Percentiles rank a stretch among this genome's conserved stretches.
phyloP scores from a whole-genome alignment of 2,888 invertebrate genomes.

The Poecilus cupreus region DNA sequence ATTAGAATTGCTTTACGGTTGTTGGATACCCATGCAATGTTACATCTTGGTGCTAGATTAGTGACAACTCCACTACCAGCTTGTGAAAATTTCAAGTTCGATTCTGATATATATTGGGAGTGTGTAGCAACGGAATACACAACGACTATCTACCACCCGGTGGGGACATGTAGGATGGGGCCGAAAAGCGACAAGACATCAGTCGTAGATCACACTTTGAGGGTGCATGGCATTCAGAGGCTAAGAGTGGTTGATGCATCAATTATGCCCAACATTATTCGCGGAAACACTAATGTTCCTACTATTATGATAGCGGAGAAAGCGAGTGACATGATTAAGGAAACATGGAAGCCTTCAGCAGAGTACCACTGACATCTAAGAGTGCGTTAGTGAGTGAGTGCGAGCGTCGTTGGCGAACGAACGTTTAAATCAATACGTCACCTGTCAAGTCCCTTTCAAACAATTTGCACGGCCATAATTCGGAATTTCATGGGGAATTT shows the following conservation, averaged over 20 bases:
- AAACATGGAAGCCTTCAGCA: slow-evolving; percentile 10
- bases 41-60: slow-evolving; percentile 75
- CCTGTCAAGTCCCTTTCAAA: slow-evolving; percentile 39
- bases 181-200: slow-evolving; percentile 77
- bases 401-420: not conserved
- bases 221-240: slow-evolving; percentile 78
- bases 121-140: slow-evolving; percentile 81
- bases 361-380: not conserved
- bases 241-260: slow-evolving; percentile 82
- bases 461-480: slow-evolving; percentile 47
- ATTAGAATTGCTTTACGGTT: slow-evolving; percentile 77
- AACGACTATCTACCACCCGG: slow-evolving; percentile 81
- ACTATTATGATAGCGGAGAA: slow-evolving; percentile 72
- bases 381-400: too few species aligned
- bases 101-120: slow-evolving; percentile 79
- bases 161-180: slow-evolving; percentile 84
- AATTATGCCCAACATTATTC: slow-evolving; percentile 78
- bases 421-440: slow-evolving; percentile 34
- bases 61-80: slow-evolving; percentile 77
- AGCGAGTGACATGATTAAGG: slow-evolving; percentile 70
- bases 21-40: slow-evolving; percentile 77
- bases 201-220: slow-evolving; percentile 80
- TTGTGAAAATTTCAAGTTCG: slow-evolving; percentile 76
- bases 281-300: slow-evolving; percentile 72
- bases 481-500: slow-evolving; percentile 39